Percentiles rank a stretch among this genome's conserved stretches.
Conservation (phyloP, 2,888 invertebrate species). For the Trachelus troglodyta region DNA sequence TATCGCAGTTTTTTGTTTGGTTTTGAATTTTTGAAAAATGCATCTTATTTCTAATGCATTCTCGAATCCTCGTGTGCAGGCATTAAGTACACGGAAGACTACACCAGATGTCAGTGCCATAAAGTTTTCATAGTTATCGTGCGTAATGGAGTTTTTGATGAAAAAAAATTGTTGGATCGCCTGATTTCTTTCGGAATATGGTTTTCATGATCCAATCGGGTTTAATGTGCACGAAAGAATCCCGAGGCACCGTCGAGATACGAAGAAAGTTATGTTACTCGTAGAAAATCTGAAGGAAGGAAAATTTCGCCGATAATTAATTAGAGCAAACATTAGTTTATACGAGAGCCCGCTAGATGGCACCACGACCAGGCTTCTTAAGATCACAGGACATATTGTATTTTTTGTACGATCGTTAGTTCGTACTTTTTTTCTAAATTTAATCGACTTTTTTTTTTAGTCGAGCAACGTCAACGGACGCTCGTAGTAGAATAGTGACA, state of each 20-base stretch:
- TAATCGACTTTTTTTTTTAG: not conserved
- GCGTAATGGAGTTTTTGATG: too few species aligned
- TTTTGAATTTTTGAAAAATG: too few species aligned
- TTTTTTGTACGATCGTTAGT: slow-evolving; percentile 46
- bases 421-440: not conserved
- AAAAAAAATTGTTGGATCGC: too few species aligned
- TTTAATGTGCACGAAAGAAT: not conserved
- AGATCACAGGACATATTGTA: slow-evolving; percentile 42
- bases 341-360: not conserved
- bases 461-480: not conserved
- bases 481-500: not conserved
- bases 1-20: too few species aligned
- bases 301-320: slow-evolving; percentile 1
- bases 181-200: too few species aligned
- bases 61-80: too few species aligned
- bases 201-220: too few species aligned
- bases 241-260: not conserved
- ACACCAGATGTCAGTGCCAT: too few species aligned
- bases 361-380: not conserved
- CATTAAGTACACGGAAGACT: too few species aligned
- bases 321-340: not conserved
- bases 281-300: not conserved
- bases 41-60: too few species aligned
- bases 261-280: slow-evolving; percentile 1
- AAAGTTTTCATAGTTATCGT: too few species aligned